Evolutionary conservation across 2,797 vertebrate species (phyloP), one percentile per base, ranked within the genome.

Genomic region (Antennarius maculatus): DNA sequence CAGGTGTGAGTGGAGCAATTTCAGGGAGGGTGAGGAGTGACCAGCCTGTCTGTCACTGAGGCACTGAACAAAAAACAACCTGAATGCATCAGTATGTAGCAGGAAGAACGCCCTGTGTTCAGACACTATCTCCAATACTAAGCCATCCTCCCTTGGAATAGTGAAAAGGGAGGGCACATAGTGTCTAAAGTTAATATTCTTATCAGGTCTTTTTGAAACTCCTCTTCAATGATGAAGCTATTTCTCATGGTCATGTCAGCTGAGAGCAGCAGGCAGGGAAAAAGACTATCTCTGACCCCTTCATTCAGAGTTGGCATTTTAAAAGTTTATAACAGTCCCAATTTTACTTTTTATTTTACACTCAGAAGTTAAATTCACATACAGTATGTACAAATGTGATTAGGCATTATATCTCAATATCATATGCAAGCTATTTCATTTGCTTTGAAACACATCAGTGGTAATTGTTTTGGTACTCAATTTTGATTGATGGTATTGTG

Each of bases 21-120:
- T 91, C 87, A 92, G 90, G 69, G 79, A 84, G 61, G 74, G 87
- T 50, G 91, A 81, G 54, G 92, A 94, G 77, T 86, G 92, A 93
- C 66, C 53, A 76, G 51, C 57, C 50, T 13, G 69, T 58, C 73
- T 63, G 68, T 79, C 68, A 71, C 77, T 68, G 77, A 84, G 76
- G 58, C 68, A 61, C 27, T 68, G 65, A 85, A 59, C 57, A 75
- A 78, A 82, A 85, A 60, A 70, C 42, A 48, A 66, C 52, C 76
- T 72, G 64, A 74, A 81, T 82, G 66, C 85, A 80, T 74, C 69
- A 50, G 65, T 47, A 23, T 69, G 58, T 28, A 54, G 55, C 18
- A 2, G 54, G 60, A 79, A 79, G 66, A 79, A 48, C 45, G 54
- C 45, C 59, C 23, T 68, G 82, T 74, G 63, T 65, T 27, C 54